Evolutionary conservation across 2,113 vertebrate species (phyloP), one percentile per base, ranked within the genome.

Genomic region (Hydrolagus affinis): DNA sequence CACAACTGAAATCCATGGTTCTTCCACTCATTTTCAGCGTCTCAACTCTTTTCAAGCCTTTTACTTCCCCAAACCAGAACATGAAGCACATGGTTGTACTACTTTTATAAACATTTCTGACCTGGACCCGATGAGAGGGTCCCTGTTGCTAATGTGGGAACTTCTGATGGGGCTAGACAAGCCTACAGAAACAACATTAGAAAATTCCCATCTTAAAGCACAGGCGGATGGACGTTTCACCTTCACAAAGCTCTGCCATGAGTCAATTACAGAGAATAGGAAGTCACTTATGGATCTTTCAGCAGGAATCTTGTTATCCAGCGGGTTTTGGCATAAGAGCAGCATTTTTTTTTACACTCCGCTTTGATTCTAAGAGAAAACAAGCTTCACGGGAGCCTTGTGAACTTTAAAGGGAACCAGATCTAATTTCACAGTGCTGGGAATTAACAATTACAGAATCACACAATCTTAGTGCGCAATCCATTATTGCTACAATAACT

Each of bases 71-170:
- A 3, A 28, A n/a, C 70, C 66, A 32, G 23, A 10, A 56, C 15
- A n/a, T 59, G 44, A 85, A 68, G 10, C 3, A n/a, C n/a, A 44
- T 28, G 14, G 19, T 28, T 85, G 73, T 17, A 90, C 86, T 85
- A 88, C 87, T 90, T 87, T 88, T 89, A 90, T 87, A 87, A 88
- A 80, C 87, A 76, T 87, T 86, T 80, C 86, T 85, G 87, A 91
- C 88, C 88, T 91, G 93, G 92, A 92, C 92, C 91, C 91, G 0
- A 11, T 14, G 0, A 0, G 0, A 70, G 44, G 0, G 0, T 70
- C 19, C 77, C 62, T 86, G 75, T 15, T 86, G 70, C 57, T 25
- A 3, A 0, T 1, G 25, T 44, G 57, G 72, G 60, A 77, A 62
- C 10, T 73, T 85, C 70, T 75, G 68, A 30, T 30, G 85, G 86